phyloP scores from a whole-genome alignment of 2,113 vertebrate genomes.

The Rafetus swinhoei region DNA sequence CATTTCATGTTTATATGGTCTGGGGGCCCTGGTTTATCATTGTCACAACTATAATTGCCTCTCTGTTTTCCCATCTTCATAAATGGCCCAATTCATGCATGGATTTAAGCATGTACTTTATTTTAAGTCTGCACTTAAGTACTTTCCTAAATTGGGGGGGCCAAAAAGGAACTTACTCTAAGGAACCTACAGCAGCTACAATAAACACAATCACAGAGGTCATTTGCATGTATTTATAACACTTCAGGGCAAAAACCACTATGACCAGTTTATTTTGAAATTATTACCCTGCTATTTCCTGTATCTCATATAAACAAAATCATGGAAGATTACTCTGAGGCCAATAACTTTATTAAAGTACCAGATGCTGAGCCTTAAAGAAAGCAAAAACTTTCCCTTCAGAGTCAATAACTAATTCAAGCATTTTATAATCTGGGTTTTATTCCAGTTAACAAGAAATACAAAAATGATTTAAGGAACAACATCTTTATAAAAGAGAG shows the following conservation, averaged over 20 bases:
- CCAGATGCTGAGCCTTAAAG: conserved; percentile 24
- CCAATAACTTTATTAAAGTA: conserved; percentile 53
- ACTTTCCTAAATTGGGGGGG: neutral
- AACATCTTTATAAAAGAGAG: neutral
- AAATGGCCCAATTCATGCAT: neutral
- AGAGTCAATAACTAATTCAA: conserved; percentile 3
- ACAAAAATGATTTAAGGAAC: conserved; percentile 6
- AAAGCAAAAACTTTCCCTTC: conserved; percentile 38
- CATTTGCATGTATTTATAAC: conserved; percentile 49
- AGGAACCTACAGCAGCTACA: conserved; percentile 10
- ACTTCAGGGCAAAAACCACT: conserved; percentile 21
- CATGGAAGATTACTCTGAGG: conserved; percentile 36
- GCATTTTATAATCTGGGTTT: neutral
- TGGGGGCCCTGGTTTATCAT: neutral
- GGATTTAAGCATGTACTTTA: neutral
- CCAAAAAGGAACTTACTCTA: neutral
- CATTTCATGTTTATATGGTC: neutral
- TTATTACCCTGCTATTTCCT: conserved; percentile 49
- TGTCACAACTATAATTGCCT: neutral
- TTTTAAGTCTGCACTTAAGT: neutral
- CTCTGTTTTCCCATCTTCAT: neutral
- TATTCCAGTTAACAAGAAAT: conserved; percentile 17
- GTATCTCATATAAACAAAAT: conserved; percentile 30
- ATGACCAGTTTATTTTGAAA: conserved; percentile 58
- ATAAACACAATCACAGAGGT: conserved; percentile 34